phyloP scores from a whole-genome alignment of 2,888 invertebrate species.

The Hermaeophaga mercurialis region DNA sequence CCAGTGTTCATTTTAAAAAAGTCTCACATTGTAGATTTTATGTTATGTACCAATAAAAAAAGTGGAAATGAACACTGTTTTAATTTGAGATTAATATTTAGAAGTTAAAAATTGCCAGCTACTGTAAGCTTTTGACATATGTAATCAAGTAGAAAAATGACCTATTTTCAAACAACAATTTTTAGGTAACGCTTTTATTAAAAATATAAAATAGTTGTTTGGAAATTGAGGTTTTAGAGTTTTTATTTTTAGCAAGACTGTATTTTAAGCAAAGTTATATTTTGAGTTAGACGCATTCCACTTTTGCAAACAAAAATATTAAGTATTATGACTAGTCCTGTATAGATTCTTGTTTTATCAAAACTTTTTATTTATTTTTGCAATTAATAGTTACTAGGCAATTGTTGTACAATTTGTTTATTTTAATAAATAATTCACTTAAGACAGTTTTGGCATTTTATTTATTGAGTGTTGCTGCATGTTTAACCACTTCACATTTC shows the following conservation, averaged over 20 bases:
- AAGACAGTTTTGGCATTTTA: slow-evolving; percentile 30
- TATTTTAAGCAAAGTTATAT: too few species aligned
- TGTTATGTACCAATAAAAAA: too few species aligned
- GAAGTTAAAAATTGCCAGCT: too few species aligned
- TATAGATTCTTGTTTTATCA: slow-evolving; percentile 13
- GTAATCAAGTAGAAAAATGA: too few species aligned
- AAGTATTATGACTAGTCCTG: slow-evolving; percentile 25
- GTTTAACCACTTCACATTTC: too few species aligned
- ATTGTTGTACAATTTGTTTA: slow-evolving; percentile 32
- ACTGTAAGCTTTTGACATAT: too few species aligned
- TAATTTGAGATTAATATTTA: too few species aligned
- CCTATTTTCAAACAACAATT: too few species aligned
- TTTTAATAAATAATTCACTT: slow-evolving; percentile 32
- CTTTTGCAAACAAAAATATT: not conserved
- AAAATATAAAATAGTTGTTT: not conserved
- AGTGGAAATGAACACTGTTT: too few species aligned
- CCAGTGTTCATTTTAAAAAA: not conserved
- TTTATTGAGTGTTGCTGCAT: too few species aligned
- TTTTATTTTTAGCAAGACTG: not conserved
- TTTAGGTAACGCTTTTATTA: too few species aligned
- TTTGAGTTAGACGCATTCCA: not conserved
- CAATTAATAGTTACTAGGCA: slow-evolving; percentile 27
- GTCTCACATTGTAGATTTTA: not conserved
- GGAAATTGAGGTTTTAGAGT: not conserved
- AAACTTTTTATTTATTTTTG: slow-evolving; percentile 37